Conservation (phyloP, 2,797 vertebrate genomes). For the Ara ararauna region DNA sequence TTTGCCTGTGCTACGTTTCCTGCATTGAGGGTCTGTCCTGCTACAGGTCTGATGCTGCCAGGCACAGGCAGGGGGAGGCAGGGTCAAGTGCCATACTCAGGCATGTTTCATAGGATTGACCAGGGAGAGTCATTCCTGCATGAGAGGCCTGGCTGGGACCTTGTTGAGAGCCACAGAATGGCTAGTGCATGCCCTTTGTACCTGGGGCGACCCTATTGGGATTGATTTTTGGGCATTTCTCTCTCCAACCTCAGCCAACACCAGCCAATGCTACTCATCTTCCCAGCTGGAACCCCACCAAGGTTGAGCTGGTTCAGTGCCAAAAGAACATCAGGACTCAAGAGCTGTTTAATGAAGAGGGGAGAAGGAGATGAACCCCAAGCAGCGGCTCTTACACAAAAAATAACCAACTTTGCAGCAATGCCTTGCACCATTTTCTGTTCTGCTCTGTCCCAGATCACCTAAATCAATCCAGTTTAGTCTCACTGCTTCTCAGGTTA, state of each 20-base stretch:
- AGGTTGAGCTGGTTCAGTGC: not conserved
- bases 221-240: not conserved
- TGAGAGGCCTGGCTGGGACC: not conserved
- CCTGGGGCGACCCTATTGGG: not conserved
- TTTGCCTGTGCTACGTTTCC: not conserved
- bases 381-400: too few species aligned
- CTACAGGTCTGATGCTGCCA: not conserved
- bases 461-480: too few species aligned
- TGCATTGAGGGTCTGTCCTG: not conserved
- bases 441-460: too few species aligned
- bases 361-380: too few species aligned
- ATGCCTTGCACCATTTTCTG: too few species aligned
- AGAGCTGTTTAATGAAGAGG: too few species aligned
- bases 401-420: too few species aligned
- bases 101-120: too few species aligned
- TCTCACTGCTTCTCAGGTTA: too few species aligned
- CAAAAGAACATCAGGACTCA: not conserved
- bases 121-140: too few species aligned
- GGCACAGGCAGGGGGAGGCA: not conserved
- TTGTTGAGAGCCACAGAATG: not conserved
- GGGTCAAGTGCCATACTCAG: not conserved
- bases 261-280: not conserved
- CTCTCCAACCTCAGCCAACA: not conserved
- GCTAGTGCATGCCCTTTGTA: not conserved
- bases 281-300: not conserved